A percentile compares a stretch with the other conserved stretches of the same genome.
phyloP scores from a whole-genome alignment of 2,888 invertebrate genomes.

The Blera fallax region DNA sequence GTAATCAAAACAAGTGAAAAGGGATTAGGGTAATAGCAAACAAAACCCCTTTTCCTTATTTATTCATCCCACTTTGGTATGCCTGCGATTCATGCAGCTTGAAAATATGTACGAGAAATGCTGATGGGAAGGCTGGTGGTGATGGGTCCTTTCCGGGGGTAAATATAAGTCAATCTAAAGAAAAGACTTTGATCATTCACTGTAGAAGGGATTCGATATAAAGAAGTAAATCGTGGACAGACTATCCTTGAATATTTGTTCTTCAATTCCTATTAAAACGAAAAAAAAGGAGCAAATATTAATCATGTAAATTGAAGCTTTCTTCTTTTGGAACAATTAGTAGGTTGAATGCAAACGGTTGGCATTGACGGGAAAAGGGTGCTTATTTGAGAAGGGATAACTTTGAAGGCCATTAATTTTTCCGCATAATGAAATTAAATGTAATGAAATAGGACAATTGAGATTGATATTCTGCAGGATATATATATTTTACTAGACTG shows the following conservation, averaged over 20 bases:
- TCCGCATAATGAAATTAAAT: not conserved
- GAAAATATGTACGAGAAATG: not conserved
- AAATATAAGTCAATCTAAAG: slow-evolving; percentile 4
- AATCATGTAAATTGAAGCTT: not conserved
- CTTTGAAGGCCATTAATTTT: not conserved
- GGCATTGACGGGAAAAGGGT: not conserved
- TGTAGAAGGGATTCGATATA: not conserved
- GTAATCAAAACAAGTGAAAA: slow-evolving; percentile 53
- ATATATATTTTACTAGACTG: too few species aligned
- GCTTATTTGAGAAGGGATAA: not conserved
- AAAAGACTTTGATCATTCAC: slow-evolving; percentile 15
- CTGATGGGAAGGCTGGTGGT: not conserved
- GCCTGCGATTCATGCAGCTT: not conserved
- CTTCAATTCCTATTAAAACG: slow-evolving; percentile 8
- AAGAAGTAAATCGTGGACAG: not conserved
- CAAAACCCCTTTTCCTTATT: slow-evolving; percentile 26
- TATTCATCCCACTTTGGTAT: slow-evolving; percentile 1
- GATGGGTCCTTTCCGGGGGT: slow-evolving; percentile 20
- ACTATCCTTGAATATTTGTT: not conserved
- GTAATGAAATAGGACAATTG: too few species aligned
- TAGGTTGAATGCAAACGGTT: not conserved
- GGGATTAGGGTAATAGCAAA: slow-evolving; percentile 48
- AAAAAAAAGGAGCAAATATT: slow-evolving; percentile 25
- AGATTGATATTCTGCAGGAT: too few species aligned
- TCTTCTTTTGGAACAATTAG: not conserved